phyloP scores from a whole-genome alignment of 2,797 vertebrate species.

The Hyperoplus lanceolatus region DNA sequence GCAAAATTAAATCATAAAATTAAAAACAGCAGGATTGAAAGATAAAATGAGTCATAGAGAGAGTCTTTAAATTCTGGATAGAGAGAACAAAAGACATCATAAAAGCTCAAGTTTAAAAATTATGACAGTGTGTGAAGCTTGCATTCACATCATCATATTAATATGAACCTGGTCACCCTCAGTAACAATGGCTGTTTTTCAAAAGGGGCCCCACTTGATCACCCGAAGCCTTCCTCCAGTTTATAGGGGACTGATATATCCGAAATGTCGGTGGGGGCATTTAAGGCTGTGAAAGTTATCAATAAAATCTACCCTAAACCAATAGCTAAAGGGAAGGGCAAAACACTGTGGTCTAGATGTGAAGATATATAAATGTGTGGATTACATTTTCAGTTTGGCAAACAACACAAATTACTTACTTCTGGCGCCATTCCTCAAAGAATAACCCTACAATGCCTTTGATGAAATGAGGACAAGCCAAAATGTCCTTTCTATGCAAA shows the following conservation, averaged over 20 bases:
- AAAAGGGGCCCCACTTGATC: slow-evolving; percentile 2
- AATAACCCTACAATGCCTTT: slow-evolving; percentile 1
- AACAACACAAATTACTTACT: slow-evolving; percentile 8
- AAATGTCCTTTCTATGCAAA: slow-evolving; percentile 13
- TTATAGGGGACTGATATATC: not conserved
- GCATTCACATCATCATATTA: not conserved
- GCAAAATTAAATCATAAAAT: slow-evolving; percentile 8
- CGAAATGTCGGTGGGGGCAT: not conserved
- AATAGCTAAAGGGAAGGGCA: not conserved
- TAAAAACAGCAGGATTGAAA: not conserved
- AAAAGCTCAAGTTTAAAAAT: not conserved
- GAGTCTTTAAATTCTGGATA: not conserved
- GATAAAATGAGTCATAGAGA: not conserved
- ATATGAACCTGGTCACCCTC: not conserved
- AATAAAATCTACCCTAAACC: slow-evolving; percentile 8
- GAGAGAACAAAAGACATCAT: not conserved
- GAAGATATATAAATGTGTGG: slow-evolving; percentile 2
- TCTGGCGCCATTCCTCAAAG: slow-evolving; percentile 1
- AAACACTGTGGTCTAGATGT: not conserved
- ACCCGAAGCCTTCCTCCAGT: slow-evolving; percentile 11
- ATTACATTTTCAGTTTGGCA: slow-evolving; percentile 19
- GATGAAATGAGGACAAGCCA: slow-evolving; percentile 12
- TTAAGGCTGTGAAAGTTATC: not conserved
- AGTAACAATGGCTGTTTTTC: not conserved
- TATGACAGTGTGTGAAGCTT: not conserved